Percentiles rank a stretch among this genome's conserved stretches.
Conservation (phyloP, 2,113 vertebrate genomes). For the Chascanopsetta lugubris region DNA sequence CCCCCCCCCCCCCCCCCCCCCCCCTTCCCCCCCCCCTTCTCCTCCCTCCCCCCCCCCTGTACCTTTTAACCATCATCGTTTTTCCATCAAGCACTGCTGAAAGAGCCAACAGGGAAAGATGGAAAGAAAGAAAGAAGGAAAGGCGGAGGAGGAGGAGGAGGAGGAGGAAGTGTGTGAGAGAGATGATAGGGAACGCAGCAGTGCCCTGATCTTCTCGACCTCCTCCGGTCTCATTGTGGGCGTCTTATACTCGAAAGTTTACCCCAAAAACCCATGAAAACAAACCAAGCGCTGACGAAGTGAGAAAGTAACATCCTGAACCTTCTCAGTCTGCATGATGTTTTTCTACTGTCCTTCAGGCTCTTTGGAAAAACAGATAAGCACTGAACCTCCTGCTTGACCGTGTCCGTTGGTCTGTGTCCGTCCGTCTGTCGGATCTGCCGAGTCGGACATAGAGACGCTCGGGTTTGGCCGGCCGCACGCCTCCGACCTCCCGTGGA, state of each 20-base stretch:
- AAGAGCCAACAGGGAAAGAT: conserved; percentile 66
- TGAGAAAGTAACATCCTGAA: conserved; percentile 69
- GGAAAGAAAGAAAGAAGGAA: conserved; percentile 43
- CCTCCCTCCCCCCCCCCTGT: conserved; percentile 26
- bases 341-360: conserved; percentile 76
- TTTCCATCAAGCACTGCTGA: conserved; percentile 81
- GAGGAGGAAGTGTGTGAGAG: conserved; percentile 42
- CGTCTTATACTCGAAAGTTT: conserved; percentile 86
- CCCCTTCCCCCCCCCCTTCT: too few relatives aligned
- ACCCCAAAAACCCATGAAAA: conserved; percentile 81
- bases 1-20: conserved; percentile 33
- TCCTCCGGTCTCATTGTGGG: conserved; percentile 68
- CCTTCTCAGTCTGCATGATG: conserved; percentile 77
- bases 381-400: conserved; percentile 84
- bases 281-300: conserved; percentile 69
- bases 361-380: conserved; percentile 85
- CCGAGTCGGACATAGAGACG: conserved; percentile 73
- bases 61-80: conserved; percentile 75
- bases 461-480: conserved; percentile 57
- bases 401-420: too few relatives aligned
- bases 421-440: conserved; percentile 67
- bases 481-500: conserved; percentile 45
- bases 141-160: too few relatives aligned
- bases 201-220: conserved; percentile 61
- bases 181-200: conserved; percentile 60